phyloP scores from a whole-genome alignment of 2,888 invertebrate species.

The Zhengitettix transpicula region DNA sequence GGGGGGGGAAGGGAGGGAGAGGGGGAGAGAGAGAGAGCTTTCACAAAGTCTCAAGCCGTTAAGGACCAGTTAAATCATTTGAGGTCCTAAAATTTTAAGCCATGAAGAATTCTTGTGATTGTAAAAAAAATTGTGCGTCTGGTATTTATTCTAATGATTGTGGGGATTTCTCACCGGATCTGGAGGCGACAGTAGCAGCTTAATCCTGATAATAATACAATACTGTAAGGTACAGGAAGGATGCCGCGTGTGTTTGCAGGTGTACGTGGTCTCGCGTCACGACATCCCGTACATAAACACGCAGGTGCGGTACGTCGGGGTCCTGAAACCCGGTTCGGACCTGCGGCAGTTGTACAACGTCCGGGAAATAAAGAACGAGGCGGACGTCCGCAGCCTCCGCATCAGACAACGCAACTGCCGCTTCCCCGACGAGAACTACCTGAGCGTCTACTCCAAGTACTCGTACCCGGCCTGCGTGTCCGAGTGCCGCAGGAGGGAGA shows the following conservation, averaged over 20 bases:
- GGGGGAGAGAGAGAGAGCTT: too few species aligned
- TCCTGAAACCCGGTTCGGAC: slow-evolving; percentile 11
- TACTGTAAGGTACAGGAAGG: background rate
- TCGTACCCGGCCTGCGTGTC: slow-evolving; percentile 51
- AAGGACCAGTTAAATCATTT: too few species aligned
- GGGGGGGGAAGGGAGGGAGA: too few species aligned
- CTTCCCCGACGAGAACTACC: slow-evolving; percentile 45
- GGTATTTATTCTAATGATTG: too few species aligned
- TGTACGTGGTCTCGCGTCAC: slow-evolving; percentile 4
- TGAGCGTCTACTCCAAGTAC: slow-evolving; percentile 4
- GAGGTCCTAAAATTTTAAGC: too few species aligned
- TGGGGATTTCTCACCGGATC: too few species aligned
- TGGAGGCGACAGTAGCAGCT: too few species aligned
- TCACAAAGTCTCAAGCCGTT: too few species aligned
- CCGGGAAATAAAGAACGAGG: slow-evolving; percentile 49
- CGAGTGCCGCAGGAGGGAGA: slow-evolving; percentile 28
- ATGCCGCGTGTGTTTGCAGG: slow-evolving; percentile 5
- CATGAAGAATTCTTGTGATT: too few species aligned
- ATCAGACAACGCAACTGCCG: slow-evolving; percentile 50
- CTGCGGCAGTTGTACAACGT: slow-evolving; percentile 22
- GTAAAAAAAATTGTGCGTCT: too few species aligned
- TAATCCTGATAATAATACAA: too few species aligned
- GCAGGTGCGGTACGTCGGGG: slow-evolving; percentile 5
- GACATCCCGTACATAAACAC: slow-evolving; percentile 10
- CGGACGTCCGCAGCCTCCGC: slow-evolving; percentile 52